Base-by-base conservation (phyloP, 2,797 vertebrate species). In the Sparus aurata region DNA sequence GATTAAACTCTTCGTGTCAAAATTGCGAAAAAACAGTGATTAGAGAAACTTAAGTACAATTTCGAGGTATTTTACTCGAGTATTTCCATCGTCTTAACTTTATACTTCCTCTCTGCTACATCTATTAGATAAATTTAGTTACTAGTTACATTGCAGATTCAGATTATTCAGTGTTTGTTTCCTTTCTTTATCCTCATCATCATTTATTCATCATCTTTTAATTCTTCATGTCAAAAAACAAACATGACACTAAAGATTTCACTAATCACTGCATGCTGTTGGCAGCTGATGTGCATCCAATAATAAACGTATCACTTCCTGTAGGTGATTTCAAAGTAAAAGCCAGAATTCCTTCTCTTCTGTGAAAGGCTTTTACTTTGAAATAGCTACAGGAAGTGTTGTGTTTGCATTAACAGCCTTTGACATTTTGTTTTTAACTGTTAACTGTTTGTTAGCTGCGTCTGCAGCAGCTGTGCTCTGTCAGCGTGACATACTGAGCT, bases 321-420 rank as follows among this genome's bases (percentile, higher is more conserved):
- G 23, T 5, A n/a, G 5, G 6, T n/a, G 43, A 13, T 53, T 53
- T 52, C 61, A 73, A 73, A 57, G 71, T 73, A 65, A 73, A 73
- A 74, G 43, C 16, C 2, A 1, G 3, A 7, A n/a, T 1, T 8
- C 8, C 1, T 18, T 16, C 12, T 43, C 7, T 12, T 41, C n/a
- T 6, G 1, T 27, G 10, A 5, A 22, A 50, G 13, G 46, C 45
- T 66, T 66, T 76, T 69, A 9, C 41, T 62, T 49, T 69, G 38
- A 38, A 38, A 38, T 10, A 10, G 41, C 34, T 1, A 52, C 63
- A 75, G 64, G 55, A 75, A 75, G 63, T 15, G 34, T 8, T 64
- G 41, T 46, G 10, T 62, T 72, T 61, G 66, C 12, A 53, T 41
- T 15, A 49, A 47, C 45, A 16, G 45, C 45, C 4, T 15, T 50